Evolutionary conservation across 2,888 invertebrate genomes (phyloP), one percentile per base, ranked within the genome.

Genomic region (Dendrolimus houi): DNA sequence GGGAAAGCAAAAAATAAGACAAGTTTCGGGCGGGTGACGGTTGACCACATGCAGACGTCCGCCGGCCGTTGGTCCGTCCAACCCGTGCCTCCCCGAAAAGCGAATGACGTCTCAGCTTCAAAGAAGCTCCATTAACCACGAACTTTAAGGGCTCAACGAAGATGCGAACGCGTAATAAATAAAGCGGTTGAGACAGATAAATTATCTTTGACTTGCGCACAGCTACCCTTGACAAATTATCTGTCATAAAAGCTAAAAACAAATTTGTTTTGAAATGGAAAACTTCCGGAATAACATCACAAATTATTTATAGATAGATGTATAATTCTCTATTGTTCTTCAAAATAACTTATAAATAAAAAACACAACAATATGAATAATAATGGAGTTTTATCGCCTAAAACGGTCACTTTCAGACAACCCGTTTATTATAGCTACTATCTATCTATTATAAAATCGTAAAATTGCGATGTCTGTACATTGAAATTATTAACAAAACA

Each of bases 131-230:
- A 84, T 87, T 86, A 86, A 85, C 84, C 79, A 75, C 75, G 74
- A 84, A 85, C 83, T 87, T 85, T 83, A 81, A 84, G 85, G 81
- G 86, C 85, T 87, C 84, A 81, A 73, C 79, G 73, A 73, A 83
- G 85, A 87, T 81, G 81, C 83, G 84, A 85, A 85, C 85, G 81
- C 83, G 83, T 83, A 87, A 88, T 88, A 89, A 89, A 88, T 89
- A 88, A 88, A 85, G 83, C 81, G 80, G 79, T 82, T 79, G 86
- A 88, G 87, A 87, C 87, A 87, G 86, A 89, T 88, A 88, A 88
- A 88, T 89, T 88, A 88, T 87, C 85, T 88, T 88, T 87, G 88
- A 87, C 87, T 89, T 77, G 80, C 79, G 77, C 81, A 82, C 79
- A 81, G 85, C 80, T 77, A 83, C 82, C 79, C 79, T 77, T 87